A percentile compares a stretch with the other conserved stretches of the same genome.
Evolutionary conservation across 1,140 invertebrate species (phyloP).

Genomic region (Spodoptera frugiperda): DNA sequence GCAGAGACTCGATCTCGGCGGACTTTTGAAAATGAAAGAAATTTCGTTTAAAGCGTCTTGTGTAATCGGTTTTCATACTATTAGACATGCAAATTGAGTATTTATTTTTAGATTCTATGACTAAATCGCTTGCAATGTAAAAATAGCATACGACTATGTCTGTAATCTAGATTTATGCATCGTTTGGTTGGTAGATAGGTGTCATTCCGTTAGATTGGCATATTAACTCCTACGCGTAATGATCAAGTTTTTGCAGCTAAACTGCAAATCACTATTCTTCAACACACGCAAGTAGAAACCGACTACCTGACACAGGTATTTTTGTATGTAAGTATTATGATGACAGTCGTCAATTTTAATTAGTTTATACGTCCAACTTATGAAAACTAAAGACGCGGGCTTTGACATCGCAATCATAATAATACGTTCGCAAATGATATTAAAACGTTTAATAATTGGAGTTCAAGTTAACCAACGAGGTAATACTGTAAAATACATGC

Average conservation of each 20-base stretch:
- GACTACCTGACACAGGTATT: no score
- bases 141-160: not conserved
- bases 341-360: no score
- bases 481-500: no score
- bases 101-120: not conserved
- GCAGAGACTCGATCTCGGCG: conserved; percentile 3
- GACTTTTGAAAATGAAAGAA: not conserved
- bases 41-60: not conserved
- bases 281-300: not conserved
- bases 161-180: not conserved
- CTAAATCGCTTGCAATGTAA: not conserved
- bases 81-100: not conserved
- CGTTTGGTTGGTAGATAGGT: not conserved
- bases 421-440: no score
- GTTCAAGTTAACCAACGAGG: no score
- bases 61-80: not conserved
- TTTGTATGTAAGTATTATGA: no score
- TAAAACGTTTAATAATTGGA: no score
- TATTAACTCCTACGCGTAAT: conserved; percentile 23
- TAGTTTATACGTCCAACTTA: no score
- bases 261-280: conserved; percentile 19
- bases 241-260: not conserved
- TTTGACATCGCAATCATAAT: no score
- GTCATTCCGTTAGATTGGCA: conserved; percentile 19
- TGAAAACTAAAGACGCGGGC: no score